phyloP scores from a whole-genome alignment of 1,140 invertebrate species.

The Littorina saxatilis region DNA sequence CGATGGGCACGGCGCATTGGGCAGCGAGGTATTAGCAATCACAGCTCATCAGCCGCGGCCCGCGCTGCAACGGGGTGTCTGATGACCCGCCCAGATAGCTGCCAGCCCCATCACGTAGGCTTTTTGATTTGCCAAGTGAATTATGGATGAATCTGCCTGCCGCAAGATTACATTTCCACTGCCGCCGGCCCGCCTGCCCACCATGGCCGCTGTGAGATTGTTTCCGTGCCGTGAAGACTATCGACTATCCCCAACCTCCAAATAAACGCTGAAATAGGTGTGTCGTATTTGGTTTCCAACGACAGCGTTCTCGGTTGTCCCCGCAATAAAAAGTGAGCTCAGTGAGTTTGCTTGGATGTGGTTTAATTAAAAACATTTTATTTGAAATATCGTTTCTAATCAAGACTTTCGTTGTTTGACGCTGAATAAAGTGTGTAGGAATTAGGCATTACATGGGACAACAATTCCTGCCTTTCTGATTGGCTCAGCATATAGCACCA shows the following conservation, averaged over 20 bases:
- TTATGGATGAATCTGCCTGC: constrained; percentile 8
- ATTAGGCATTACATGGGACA: too few species aligned
- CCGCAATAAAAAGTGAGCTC: background rate
- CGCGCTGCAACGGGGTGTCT: background rate
- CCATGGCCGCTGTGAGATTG: constrained; percentile 10
- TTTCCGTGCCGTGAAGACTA: background rate
- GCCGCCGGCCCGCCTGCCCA: background rate
- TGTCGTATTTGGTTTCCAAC: too few species aligned
- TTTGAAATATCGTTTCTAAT: background rate
- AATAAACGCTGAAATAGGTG: background rate
- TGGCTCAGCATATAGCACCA: too few species aligned
- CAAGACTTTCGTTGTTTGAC: background rate
- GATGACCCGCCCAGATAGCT: background rate
- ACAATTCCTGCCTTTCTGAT: too few species aligned
- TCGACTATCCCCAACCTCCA: background rate
- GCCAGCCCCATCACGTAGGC: background rate
- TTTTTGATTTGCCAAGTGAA: constrained; percentile 20
- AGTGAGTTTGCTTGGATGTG: background rate
- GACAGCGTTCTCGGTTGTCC: too few species aligned
- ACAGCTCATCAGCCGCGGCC: background rate
- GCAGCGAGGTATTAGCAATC: constrained; percentile 5
- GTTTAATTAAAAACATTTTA: background rate
- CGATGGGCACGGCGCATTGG: background rate
- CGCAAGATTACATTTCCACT: background rate
- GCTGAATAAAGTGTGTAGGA: too few species aligned